Evolutionary conservation across 2,888 invertebrate genomes (phyloP).

Genomic region (Cryptophagus acutangulus): DNA sequence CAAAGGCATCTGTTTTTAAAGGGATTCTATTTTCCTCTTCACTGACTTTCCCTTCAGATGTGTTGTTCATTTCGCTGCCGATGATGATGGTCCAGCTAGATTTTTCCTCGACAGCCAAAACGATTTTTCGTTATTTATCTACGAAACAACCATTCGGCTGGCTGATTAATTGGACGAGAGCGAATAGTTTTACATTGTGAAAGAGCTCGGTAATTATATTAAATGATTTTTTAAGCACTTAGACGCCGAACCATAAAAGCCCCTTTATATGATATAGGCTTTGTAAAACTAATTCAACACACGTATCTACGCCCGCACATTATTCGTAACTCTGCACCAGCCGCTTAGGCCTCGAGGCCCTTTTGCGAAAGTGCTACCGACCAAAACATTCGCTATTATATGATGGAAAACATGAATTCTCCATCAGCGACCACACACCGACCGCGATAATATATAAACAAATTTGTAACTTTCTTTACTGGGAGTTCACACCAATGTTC

Average conservation of each 20-base stretch:
- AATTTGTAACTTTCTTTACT: too few species aligned
- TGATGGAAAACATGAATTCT: conserved; percentile 37
- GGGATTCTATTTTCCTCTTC: conserved; percentile 41
- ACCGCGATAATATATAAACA: too few species aligned
- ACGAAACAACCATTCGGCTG: not conserved
- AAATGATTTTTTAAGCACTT: conserved; percentile 28
- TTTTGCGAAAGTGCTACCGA: conserved; percentile 30
- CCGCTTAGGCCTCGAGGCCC: too few species aligned
- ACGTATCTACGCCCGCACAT: conserved; percentile 25
- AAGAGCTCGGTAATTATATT: conserved; percentile 19
- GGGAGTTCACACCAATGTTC: too few species aligned
- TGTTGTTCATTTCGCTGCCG: not conserved
- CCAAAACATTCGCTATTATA: conserved; percentile 35
- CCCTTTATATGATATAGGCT: conserved; percentile 26
- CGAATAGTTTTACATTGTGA: conserved; percentile 7
- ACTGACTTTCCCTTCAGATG: conserved; percentile 27
- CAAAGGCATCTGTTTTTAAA: conserved; percentile 44
- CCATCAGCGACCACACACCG: conserved; percentile 32
- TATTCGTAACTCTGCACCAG: too few species aligned
- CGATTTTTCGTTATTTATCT: not conserved
- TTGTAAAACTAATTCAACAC: conserved; percentile 27
- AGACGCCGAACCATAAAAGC: conserved; percentile 21
- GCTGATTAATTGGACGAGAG: too few species aligned
- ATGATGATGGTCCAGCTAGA: too few species aligned
- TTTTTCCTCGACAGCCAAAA: not conserved